Base-by-base conservation (phyloP, 2,888 invertebrate species). In the Argyresthia albistria region DNA sequence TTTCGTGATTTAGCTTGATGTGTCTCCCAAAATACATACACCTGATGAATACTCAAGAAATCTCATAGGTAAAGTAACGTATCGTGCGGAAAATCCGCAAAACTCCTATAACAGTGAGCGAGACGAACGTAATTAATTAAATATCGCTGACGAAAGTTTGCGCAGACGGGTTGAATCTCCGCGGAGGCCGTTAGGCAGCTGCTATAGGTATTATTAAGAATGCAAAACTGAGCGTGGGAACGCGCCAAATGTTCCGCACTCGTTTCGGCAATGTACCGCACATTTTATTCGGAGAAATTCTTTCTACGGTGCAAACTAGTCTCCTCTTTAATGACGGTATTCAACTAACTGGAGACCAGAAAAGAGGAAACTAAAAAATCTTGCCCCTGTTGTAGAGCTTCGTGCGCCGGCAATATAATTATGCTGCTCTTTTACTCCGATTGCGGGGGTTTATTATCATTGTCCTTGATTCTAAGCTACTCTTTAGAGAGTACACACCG, bases 201-300 rank as follows among this genome's bases (percentile, higher is more conserved):
- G 43, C 52, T 50, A 39, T 54, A 49, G 15, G 50, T 43, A 16
- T 37, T 51, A 62, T 64, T 57, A 63, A 60, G 57, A 60, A 63
- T 64, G 59, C 60, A 64, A 55, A 37, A 12, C 51, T 42, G 55
- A 58, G 56, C 53, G 56, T 58, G 60, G 56, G 60, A 61, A 51
- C 58, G 55, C 54, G 58, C 63, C 62, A 61, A 63, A 63, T 63
- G 62, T 58, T 57, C 59, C 43, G 58, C 25, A 57, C 59, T 55
- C 54, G 54, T 58, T 60, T 53, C 57, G 53, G 50, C 53, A 57
- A 56, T 55, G 55, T 55, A 47, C 48, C 53, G 51, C 51, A 54
- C 57, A 60, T 61, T 64, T 62, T 62, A 61, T 60, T 58, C 57
- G 54, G 51, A 51, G 57, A 58, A n/a, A 60, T 62, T 62, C 59